These are phyloP conservation scores for Cryptosula pallasiana DNA, from an alignment of 2,888 invertebrate species.

Conservation along the genomic window DNA sequence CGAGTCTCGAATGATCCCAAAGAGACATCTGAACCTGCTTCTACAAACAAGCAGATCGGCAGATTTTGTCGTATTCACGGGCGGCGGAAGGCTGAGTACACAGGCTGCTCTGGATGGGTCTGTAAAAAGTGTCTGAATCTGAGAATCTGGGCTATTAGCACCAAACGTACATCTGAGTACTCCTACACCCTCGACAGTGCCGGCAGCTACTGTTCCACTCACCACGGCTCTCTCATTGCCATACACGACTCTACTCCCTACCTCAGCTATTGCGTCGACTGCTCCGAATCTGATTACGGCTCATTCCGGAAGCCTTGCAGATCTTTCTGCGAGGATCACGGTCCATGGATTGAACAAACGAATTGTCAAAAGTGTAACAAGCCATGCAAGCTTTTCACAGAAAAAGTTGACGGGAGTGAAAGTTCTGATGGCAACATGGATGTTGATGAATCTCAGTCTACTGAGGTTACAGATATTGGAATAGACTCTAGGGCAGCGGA, in stretches of 20 bases:
- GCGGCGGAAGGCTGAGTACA: background rate
- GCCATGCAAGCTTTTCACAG: background rate
- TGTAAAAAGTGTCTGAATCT: background rate
- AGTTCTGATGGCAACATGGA: too few species aligned
- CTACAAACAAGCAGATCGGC: too few species aligned
- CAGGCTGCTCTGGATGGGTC: background rate
- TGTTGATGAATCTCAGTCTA: background rate
- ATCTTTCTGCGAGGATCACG: background rate
- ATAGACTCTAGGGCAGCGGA: too few species aligned
- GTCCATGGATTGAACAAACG: background rate
- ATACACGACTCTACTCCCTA: background rate
- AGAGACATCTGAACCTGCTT: too few species aligned
- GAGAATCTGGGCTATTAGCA: background rate
- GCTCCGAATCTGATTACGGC: background rate
- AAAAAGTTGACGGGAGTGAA: background rate
- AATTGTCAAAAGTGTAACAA: background rate
- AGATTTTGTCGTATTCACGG: background rate
- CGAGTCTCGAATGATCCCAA: too few species aligned
- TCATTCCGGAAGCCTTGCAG: too few species aligned
- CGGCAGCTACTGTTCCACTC: background rate
- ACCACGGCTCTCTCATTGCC: background rate
- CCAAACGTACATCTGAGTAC: background rate
- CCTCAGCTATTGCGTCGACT: conserved; percentile 9
- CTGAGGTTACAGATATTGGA: background rate
- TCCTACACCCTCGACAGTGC: background rate